phyloP scores from a whole-genome alignment of 2,113 vertebrate species.

The Aix galericulata region DNA sequence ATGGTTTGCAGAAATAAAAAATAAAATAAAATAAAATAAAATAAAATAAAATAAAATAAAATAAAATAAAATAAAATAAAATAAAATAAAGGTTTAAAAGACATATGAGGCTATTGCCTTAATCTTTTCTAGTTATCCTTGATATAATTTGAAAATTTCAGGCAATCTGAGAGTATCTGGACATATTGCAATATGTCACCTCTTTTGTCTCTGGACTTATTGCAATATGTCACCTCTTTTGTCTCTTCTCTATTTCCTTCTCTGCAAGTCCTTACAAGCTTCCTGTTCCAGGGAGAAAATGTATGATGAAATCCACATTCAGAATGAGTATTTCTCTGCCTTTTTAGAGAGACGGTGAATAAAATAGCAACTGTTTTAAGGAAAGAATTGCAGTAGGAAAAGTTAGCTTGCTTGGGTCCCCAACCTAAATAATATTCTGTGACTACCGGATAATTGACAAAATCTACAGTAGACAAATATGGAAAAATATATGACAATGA shows the following conservation, averaged over 20 bases:
- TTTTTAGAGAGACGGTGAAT: neutral
- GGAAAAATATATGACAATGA: neutral
- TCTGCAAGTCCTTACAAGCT: neutral
- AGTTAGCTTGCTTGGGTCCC: neutral
- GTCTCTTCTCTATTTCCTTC: neutral
- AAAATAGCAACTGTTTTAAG: neutral
- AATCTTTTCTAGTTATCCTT: neutral
- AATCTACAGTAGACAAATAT: neutral
- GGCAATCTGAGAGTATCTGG: neutral
- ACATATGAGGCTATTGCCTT: neutral
- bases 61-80: no score
- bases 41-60: no score
- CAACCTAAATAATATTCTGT: neutral
- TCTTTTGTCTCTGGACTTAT: neutral
- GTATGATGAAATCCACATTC: neutral
- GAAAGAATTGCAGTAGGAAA: neutral
- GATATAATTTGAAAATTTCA: neutral
- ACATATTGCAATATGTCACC: neutral
- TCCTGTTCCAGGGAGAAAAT: neutral
- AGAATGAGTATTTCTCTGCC: neutral
- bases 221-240: neutral
- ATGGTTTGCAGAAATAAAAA: neutral
- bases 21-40: no score
- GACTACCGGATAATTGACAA: neutral
- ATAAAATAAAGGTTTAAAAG: neutral